These are phyloP conservation scores for Oscheius sp. DNA, from an alignment of 2,888 invertebrate species.

Conservation along the genomic window DNA sequence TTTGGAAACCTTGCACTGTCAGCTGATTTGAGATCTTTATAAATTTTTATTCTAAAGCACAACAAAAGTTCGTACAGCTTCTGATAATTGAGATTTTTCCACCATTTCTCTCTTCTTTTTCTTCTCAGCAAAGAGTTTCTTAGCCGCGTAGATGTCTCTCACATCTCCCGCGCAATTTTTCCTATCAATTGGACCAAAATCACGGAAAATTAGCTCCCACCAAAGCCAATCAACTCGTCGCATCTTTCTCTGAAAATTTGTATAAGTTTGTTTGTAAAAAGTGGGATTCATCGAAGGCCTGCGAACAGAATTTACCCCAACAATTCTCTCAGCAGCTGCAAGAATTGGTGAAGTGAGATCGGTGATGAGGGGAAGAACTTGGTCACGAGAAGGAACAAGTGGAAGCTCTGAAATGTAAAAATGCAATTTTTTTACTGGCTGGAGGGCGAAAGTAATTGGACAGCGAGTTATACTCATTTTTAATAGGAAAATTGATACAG, in stretches of 20 bases:
- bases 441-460: background rate
- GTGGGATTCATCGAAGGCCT: background rate
- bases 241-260: conserved; percentile 14
- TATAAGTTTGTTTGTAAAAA: too few relatives aligned
- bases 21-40: too few relatives aligned
- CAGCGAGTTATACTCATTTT: background rate
- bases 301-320: background rate
- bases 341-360: background rate
- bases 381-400: conserved; percentile 8
- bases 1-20: too few relatives aligned
- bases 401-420: background rate
- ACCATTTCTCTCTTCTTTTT: background rate
- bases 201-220: conserved; percentile 9
- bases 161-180: background rate
- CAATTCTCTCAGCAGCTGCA: background rate
- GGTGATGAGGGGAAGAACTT: background rate
- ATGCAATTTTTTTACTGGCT: too few relatives aligned
- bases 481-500: background rate
- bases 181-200: conserved; percentile 4
- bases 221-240: conserved; percentile 6
- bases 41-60: background rate
- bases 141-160: conserved; percentile 6
- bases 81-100: background rate
- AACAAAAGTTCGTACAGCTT: background rate
- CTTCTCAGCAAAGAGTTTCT: conserved; percentile 2